A percentile compares a stretch with the other conserved stretches of the same genome.
Conservation (phyloP, 2,888 invertebrate species). For the Apomyelois bistriatella region DNA sequence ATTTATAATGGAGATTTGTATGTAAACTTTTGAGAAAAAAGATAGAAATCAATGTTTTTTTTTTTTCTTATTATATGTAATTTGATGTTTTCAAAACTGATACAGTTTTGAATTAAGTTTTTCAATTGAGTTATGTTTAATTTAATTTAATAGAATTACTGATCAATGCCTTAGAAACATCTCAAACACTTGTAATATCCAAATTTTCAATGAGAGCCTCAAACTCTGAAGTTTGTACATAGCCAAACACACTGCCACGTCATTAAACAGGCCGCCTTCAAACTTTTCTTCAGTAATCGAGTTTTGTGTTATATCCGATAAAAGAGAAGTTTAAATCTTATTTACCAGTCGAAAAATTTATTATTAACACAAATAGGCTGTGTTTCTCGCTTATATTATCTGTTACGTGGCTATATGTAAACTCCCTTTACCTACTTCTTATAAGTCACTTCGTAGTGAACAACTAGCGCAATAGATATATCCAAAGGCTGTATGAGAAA, state of each 20-base stretch:
- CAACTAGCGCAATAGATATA: neutral
- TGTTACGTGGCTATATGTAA: neutral
- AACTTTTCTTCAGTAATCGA: slow-evolving; percentile 14
- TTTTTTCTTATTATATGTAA: too few species aligned
- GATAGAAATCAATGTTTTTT: too few species aligned
- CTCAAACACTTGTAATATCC: slow-evolving; percentile 5
- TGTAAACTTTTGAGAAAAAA: too few species aligned
- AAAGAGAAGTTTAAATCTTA: slow-evolving; percentile 14
- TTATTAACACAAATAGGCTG: neutral
- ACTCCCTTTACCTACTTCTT: too few species aligned
- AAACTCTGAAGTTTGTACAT: slow-evolving; percentile 10
- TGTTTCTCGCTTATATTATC: neutral
- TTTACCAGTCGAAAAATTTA: slow-evolving; percentile 5
- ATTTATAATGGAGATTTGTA: too few species aligned
- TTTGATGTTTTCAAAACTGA: too few species aligned
- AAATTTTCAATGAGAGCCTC: slow-evolving; percentile 4
- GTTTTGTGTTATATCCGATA: slow-evolving; percentile 15
- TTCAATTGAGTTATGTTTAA: too few species aligned
- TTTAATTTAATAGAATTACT: too few species aligned
- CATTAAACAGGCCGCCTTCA: slow-evolving; percentile 13
- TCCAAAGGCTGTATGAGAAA: slow-evolving; percentile 32
- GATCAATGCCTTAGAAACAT: neutral
- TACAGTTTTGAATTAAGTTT: too few species aligned
- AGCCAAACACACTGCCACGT: slow-evolving; percentile 12
- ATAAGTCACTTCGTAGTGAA: too few species aligned